Conservation (phyloP, 2,888 invertebrate species). For the Leucophenga montana region DNA sequence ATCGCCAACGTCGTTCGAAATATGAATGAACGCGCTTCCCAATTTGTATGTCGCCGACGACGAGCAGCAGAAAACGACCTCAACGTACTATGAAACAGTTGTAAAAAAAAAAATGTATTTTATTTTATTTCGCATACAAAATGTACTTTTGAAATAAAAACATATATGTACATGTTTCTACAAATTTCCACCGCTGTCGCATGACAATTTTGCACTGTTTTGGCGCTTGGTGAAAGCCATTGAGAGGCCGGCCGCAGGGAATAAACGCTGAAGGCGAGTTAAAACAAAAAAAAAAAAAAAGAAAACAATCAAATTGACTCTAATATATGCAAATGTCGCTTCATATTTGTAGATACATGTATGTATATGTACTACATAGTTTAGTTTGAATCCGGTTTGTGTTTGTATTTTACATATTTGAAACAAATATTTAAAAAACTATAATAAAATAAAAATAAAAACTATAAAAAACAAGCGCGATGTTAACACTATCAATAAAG, state of each 20-base stretch:
- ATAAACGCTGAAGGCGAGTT: too few relatives aligned
- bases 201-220: too few relatives aligned
- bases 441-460: constrained; percentile 35
- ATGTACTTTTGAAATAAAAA: too few relatives aligned
- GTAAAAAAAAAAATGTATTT: too few relatives aligned
- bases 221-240: too few relatives aligned
- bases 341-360: constrained; percentile 11
- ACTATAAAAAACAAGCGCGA: constrained; percentile 33
- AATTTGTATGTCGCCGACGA: constrained; percentile 8
- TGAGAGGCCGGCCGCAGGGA: too few relatives aligned
- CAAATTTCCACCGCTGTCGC: too few relatives aligned
- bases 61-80: neutral
- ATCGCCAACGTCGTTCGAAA: constrained; percentile 1
- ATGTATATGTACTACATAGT: constrained; percentile 2
- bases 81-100: too few relatives aligned
- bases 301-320: too few relatives aligned
- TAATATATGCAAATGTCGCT: neutral
- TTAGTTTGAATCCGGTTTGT: constrained; percentile 47
- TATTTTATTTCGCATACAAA: too few relatives aligned
- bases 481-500: constrained; percentile 1
- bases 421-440: constrained; percentile 27
- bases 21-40: constrained; percentile 15
- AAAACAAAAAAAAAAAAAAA: too few relatives aligned
- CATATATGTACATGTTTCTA: too few relatives aligned
- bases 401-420: constrained; percentile 35